Percentiles rank a stretch among this genome's conserved stretches.
Conservation (phyloP, 1,140 invertebrate species). For the Bombus ignitus region DNA sequence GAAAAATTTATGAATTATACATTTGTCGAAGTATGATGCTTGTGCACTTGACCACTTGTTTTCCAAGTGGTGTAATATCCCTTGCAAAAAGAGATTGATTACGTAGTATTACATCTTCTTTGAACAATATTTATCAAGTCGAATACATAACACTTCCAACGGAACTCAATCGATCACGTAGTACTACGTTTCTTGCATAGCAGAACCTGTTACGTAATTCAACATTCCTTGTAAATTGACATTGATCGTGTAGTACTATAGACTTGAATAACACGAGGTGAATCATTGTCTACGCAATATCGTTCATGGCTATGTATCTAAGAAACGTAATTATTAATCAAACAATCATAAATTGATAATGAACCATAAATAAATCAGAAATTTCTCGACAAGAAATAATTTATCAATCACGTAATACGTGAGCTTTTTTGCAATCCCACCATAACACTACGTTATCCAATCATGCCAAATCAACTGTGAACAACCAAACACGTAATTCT, state of each 20-base stretch:
- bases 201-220: conserved; percentile 10
- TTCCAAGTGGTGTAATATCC: too few species aligned
- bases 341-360: not conserved
- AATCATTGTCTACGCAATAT: not conserved
- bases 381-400: not conserved
- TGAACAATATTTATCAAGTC: not conserved
- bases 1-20: too few species aligned
- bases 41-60: too few species aligned
- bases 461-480: not conserved
- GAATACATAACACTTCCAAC: conserved; percentile 3
- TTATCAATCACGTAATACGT: not conserved
- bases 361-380: not conserved
- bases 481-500: not conserved
- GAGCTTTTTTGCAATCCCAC: not conserved
- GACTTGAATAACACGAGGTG: not conserved
- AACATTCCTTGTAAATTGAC: not conserved
- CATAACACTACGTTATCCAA: not conserved
- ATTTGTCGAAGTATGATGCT: too few species aligned
- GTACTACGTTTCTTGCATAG: conserved; percentile 3
- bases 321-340: not conserved
- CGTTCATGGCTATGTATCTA: not conserved
- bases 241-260: not conserved
- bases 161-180: conserved; percentile 13
- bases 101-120: not conserved
- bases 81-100: not conserved